Conservation (phyloP, 2,113 vertebrate species). For the Aphyosemion australe region DNA sequence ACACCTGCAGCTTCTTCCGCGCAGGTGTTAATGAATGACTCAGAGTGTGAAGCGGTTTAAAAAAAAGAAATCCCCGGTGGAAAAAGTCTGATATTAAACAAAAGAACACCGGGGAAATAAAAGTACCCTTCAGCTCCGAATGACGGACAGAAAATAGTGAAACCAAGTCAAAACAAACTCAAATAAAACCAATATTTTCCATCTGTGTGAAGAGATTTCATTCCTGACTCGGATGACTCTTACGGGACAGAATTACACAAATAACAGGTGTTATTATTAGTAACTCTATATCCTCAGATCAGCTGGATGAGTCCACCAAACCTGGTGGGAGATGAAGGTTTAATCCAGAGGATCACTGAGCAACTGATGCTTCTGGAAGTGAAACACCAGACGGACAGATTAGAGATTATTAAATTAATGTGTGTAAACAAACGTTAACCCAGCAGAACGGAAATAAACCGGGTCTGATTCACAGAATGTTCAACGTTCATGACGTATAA, state of each 20-base stretch:
- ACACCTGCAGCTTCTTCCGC: conserved; percentile 9
- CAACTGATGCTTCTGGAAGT: conserved; percentile 21
- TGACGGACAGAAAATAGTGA: neutral
- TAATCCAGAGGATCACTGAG: conserved; percentile 54
- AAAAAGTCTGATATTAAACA: neutral
- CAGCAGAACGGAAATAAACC: conserved; percentile 1
- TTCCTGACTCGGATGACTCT: no score
- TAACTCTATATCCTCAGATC: neutral
- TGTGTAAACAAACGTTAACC: conserved; percentile 26
- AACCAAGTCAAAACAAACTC: no score
- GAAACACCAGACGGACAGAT: conserved; percentile 23
- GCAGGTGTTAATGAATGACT: conserved; percentile 6
- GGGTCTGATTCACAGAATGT: neutral
- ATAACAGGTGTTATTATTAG: neutral
- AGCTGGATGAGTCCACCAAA: conserved; percentile 12
- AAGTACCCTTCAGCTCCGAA: neutral
- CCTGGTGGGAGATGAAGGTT: conserved; percentile 17
- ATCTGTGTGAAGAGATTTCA: no score
- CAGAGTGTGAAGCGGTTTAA: neutral
- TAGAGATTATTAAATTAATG: conserved; percentile 28
- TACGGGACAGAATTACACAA: no score
- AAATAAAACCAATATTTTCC: no score
- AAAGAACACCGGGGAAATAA: conserved; percentile 3
- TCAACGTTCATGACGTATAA: neutral
- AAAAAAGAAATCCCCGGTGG: neutral